phyloP scores from a whole-genome alignment of 2,113 vertebrate genomes.

The Lagopus leucura region DNA sequence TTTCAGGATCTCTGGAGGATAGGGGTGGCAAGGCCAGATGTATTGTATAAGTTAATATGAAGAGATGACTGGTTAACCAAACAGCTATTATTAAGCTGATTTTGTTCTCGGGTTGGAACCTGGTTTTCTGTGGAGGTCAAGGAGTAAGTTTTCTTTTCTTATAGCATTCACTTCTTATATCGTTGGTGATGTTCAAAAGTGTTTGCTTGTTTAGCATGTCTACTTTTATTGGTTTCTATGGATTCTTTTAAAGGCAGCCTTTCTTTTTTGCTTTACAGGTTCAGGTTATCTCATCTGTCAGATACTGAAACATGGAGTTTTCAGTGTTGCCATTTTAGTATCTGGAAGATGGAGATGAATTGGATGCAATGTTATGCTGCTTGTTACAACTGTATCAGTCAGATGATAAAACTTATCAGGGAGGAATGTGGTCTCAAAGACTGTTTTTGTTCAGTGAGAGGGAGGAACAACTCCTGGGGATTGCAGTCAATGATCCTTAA shows the following conservation, averaged over 20 bases:
- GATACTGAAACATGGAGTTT: not conserved
- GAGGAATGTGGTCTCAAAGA: not conserved
- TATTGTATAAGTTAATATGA: not conserved
- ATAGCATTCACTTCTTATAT: not conserved
- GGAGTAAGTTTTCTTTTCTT: not conserved
- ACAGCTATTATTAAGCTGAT: not conserved
- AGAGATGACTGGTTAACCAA: not conserved
- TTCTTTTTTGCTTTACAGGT: not conserved
- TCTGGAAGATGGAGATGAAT: not conserved
- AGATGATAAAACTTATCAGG: not conserved
- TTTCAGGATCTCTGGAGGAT: not conserved
- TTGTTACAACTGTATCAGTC: not conserved
- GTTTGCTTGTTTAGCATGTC: rapidly evolving
- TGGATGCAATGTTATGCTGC: not conserved
- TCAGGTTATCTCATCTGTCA: not conserved
- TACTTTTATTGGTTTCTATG: not conserved
- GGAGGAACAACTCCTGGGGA: not conserved
- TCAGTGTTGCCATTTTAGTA: not conserved
- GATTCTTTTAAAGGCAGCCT: not conserved
- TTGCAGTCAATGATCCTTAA: no score
- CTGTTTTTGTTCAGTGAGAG: not conserved
- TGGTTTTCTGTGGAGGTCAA: not conserved
- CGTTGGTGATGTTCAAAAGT: not conserved
- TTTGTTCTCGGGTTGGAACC: not conserved
- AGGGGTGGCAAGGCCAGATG: not conserved